Conservation (phyloP, 2,888 invertebrate genomes). For the Thalpophila matura region DNA sequence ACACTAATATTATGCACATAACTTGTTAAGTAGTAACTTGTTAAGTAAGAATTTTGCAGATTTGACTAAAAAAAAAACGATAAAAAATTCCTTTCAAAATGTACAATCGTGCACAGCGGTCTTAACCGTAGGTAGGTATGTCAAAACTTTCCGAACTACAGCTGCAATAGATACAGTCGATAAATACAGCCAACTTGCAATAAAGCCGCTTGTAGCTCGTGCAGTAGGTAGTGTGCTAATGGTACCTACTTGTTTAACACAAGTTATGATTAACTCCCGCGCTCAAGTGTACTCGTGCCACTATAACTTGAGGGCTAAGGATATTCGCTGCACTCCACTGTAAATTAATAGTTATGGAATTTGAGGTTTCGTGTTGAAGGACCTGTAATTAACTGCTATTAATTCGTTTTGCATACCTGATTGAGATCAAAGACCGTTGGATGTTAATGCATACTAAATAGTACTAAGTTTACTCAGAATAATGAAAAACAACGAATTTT, state of each 20-base stretch:
- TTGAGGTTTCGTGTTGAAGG: background rate
- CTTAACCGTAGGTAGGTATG: background rate
- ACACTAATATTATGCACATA: no score
- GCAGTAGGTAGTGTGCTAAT: background rate
- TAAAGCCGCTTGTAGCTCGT: background rate
- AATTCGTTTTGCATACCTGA: no score
- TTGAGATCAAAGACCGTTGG: no score
- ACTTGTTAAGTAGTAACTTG: no score
- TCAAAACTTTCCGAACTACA: background rate
- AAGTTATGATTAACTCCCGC: constrained; percentile 18
- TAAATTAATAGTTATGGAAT: background rate
- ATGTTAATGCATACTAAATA: no score
- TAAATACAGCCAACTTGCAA: background rate
- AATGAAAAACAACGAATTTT: no score
- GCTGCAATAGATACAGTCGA: background rate
- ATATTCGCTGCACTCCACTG: background rate
- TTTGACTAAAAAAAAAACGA: no score
- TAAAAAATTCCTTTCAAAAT: no score
- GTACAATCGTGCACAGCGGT: background rate
- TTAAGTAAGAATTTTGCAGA: no score
- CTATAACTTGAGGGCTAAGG: background rate
- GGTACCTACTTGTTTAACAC: constrained; percentile 10
- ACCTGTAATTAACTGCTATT: no score
- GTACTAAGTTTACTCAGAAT: no score
- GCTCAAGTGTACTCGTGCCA: background rate